Base-by-base conservation (phyloP, 1,140 invertebrate genomes). In the Vanessa tameamea region DNA sequence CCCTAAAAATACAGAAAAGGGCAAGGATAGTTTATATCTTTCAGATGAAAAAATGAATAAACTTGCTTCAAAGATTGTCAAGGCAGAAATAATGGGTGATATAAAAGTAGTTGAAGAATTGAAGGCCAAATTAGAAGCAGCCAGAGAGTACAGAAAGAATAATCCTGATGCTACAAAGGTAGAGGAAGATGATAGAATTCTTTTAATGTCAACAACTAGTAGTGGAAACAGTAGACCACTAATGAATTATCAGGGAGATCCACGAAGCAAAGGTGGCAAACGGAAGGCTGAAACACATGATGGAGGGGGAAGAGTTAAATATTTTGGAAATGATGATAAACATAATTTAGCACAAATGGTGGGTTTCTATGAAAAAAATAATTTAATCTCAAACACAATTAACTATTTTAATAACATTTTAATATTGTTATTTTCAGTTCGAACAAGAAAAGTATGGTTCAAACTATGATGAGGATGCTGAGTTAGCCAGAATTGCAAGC, bases 271-370 rank as follows among this genome's bases (percentile, higher is more conserved):
- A 87, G 87, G 91, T 63, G 82, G 86, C 69, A 94, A 94, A 88
- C 93, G 94, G 65, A 94, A 95, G 92, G 93, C 95, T 48, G 94
- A 95, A 73, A 98, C 97, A 12, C 96, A 98, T 85, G 88, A 94
- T 63, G 93, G 92, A 73, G 96, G 96, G 2, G 93, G 97, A 84
- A 94, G 97, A 79, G 93, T 95, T 15, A 94, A 96, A 70, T 98
- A 98, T 92, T 99, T 98, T 94, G 95, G 96, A 51, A 97, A 99
- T 93, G 98, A 99, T 94, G 97, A 98, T 85, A 96, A 96, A 89
- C 96, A 97, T 92, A 95, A 96, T 55, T 94, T 99, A 14, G 95
- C 97, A 88, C 94, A 97, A 87, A 96, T 99, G 96, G 97, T 97
- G 94, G 93, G 89, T 82, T 78, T 71, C 50, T 51, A n/a, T 51